Base-by-base conservation (phyloP, 2,113 vertebrate genomes). In the rabbit (Oryctolagus cuniculus) region DNA sequence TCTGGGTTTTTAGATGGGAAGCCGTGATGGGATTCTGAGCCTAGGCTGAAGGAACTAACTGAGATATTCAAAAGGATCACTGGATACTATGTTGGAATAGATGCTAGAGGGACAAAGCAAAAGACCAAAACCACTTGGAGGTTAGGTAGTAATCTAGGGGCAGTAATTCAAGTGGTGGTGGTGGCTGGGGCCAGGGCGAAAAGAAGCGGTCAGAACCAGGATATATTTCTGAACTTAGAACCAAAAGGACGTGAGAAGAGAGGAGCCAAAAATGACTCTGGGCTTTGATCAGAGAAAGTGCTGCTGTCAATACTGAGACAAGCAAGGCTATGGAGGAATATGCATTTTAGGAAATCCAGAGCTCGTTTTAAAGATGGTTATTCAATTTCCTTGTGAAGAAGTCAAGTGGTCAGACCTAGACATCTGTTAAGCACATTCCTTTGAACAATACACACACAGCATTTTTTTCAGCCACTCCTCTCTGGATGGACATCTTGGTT, bases 401-500 rank as follows among this genome's bases (percentile, higher is more conserved):
- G 63, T 34, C 53, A 58, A 34, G 10, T 4, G 21, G 51, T 61
- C 36, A 49, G 51, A 92, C 27, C 61, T 55, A 86, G 78, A 92
- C 86, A 77, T 77, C 51, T 34, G 29, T 70, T 92, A 29, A 69
- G n/a, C 21, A 78, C 34, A 55, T 29, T 66, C n/a, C 61, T 91
- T 66, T 49, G 69, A 83, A 83, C 34, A 81, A 81, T 70, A 58
- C 22, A 67, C 6, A 69, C 24, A 44, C 44, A 44, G 44, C 21
- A 70, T 83, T 91, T 66, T 75, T 24, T 75, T 75, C 38, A 75
- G 70, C n/a, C 44, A 84, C 75, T 74, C 19, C n/a, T 84, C 90
- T 74, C 74, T 24, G 64, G 58, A 74, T 49, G 36, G 36, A 73
- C 29, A 82, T 61, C 21, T 63, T 34, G 25, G 21, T 73, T 44